Base-by-base conservation (phyloP, 1,140 invertebrate genomes). In the Heliconius nattereri region DNA sequence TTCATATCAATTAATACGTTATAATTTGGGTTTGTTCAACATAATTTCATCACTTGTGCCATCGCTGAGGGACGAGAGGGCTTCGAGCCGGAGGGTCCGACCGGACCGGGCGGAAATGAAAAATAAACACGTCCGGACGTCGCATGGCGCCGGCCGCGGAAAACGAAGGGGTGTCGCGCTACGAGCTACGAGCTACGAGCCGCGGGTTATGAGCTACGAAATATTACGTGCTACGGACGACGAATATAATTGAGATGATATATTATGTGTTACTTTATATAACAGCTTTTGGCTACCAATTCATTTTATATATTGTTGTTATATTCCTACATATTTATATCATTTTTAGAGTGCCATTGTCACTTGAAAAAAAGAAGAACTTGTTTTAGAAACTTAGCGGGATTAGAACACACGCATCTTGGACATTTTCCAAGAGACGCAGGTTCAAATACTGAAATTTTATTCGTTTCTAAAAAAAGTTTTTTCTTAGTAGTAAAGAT, bases 81-180 rank as follows among this genome's bases (percentile, higher is more conserved):
- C 82, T 76, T 73, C 79, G 81, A 80, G 81, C 79, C 83, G 78
- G 78, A 85, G 87, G 88, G 87, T 81, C 71, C 82, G 85, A 82
- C 85, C 84, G 82, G 87, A 81, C 85, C 85, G 81, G 80, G 90
- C 88, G 92, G 92, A 94, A 94, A 94, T 94, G 92, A 94, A 94
- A 94, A 93, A 94, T 94, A 94, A 94, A 94, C 92, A 93, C 86
- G 89, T 91, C 86, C 90, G 88, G 84, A 84, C 90, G 87, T 87
- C 86, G 88, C 89, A 78, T 87, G 89, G 88, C 91, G 91, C 89
- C 90, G 90, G 86, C 86, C 85, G 86, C 86, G 86, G 81, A 89
- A 88, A 89, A 90, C 89, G 88, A 89, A 88, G 87, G 86, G 87
- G 78, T 84, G 87, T 77, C 85, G 82, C 83, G 73, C 76, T 78